Conservation (phyloP, 1,140 invertebrate species). For the Panagrolaimus sp. region DNA sequence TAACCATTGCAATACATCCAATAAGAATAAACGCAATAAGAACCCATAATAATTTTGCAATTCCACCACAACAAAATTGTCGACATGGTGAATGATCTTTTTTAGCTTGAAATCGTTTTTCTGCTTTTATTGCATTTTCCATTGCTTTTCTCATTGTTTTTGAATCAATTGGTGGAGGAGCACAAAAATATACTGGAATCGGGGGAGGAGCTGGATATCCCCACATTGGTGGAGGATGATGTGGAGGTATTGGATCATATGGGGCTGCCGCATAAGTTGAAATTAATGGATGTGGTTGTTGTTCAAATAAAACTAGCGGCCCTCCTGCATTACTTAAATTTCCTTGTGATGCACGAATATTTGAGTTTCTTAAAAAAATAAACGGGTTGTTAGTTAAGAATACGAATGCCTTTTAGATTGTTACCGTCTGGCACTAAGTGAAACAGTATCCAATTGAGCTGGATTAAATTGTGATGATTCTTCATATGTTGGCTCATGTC, state of each 20-base stretch:
- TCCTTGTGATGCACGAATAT: constrained; percentile 8
- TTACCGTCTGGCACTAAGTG: neutral
- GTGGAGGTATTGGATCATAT: constrained; percentile 2
- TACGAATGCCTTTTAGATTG: neutral
- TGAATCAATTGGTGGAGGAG: constrained; percentile 2
- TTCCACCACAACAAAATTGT: constrained; percentile 14
- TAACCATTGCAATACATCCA: constrained; percentile 2
- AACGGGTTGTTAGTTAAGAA: neutral
- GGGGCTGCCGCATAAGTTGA: neutral
- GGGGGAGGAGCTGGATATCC: neutral
- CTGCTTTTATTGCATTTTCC: constrained; percentile 2
- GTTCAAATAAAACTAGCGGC: neutral
- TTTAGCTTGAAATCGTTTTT: constrained; percentile 8
- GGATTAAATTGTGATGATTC: constrained; percentile 17
- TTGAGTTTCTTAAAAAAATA: constrained; percentile 3
- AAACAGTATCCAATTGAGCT: constrained; percentile 12
- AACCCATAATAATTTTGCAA: constrained; percentile 5
- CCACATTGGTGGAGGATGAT: neutral
- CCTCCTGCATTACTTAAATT: constrained; percentile 4
- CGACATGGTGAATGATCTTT: neutral
- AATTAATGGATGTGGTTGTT: constrained; percentile 6
- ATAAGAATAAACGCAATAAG: neutral
- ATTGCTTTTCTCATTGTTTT: constrained; percentile 2
- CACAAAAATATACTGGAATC: constrained; percentile 14
- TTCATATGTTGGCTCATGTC: constrained; percentile 15